Conservation (phyloP, 2,113 vertebrate genomes). For the Elgaria multicarinata region DNA sequence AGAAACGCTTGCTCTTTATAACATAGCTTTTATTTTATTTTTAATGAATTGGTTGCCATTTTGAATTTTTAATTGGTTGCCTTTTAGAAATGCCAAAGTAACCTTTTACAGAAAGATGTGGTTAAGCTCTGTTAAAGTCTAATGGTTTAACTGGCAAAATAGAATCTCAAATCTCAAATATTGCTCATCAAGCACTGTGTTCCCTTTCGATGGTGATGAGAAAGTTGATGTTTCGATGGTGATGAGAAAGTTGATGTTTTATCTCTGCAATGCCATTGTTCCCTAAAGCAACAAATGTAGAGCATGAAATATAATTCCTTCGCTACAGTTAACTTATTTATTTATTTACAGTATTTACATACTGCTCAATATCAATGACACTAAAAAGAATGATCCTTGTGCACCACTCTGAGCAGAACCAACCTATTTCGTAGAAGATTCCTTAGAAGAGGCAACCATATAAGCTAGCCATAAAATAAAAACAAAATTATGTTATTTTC, state of each 20-base stretch:
- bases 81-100: not conserved
- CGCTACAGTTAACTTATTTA: not conserved
- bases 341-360: too few species aligned
- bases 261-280: not conserved
- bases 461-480: not conserved
- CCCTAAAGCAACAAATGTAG: not conserved
- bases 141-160: conserved; percentile 17
- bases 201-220: not conserved
- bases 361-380: too few species aligned
- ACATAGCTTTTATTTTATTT: not conserved
- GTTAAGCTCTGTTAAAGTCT: not conserved
- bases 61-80: not conserved
- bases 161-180: not conserved
- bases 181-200: not conserved
- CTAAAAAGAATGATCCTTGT: not conserved
- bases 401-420: not conserved
- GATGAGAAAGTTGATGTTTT: not conserved
- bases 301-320: not conserved
- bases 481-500: not conserved
- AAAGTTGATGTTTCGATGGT: not conserved
- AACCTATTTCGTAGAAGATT: not conserved
- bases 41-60: not conserved
- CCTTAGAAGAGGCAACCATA: too few species aligned
- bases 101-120: not conserved
- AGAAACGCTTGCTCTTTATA: not conserved